These are phyloP conservation scores for Myopa tessellatipennis DNA, from an alignment of 2,888 invertebrate genomes.

Conservation along the genomic window DNA sequence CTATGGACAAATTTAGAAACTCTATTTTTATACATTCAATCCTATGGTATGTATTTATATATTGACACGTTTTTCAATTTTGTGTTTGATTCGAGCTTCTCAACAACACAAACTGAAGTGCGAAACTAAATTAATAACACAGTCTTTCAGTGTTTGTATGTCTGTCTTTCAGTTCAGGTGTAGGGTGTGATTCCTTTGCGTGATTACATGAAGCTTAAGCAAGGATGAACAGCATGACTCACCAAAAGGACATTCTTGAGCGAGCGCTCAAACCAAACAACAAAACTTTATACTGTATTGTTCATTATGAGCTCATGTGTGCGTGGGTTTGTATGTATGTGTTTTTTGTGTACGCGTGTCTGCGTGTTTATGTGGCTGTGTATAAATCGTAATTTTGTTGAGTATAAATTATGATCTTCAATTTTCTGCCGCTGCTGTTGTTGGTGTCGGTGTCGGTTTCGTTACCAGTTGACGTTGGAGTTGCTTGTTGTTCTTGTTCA, in stretches of 20 bases:
- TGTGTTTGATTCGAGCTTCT: not conserved
- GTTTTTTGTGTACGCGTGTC: not conserved
- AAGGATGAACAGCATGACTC: not conserved
- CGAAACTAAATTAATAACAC: not conserved
- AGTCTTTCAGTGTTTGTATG: too few species aligned
- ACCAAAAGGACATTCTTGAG: not conserved
- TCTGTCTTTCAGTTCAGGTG: not conserved
- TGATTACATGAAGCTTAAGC: too few species aligned
- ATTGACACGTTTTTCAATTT: too few species aligned
- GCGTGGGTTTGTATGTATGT: not conserved
- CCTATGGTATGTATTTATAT: too few species aligned
- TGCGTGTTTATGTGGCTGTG: not conserved
- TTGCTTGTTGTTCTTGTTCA: not conserved
- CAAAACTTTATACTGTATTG: not conserved
- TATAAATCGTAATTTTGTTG: not conserved
- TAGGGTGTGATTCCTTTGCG: not conserved
- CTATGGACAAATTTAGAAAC: too few species aligned
- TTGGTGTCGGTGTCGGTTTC: not conserved
- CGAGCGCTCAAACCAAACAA: not conserved
- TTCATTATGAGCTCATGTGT: not conserved
- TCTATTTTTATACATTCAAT: too few species aligned
- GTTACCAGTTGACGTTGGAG: not conserved
- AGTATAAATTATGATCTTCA: constrained; percentile 30
- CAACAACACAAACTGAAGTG: too few species aligned
- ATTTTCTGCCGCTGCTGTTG: constrained; percentile 15